Base-by-base conservation (phyloP, 2,113 vertebrate genomes). In the Gasterosteus aculeatus region DNA sequence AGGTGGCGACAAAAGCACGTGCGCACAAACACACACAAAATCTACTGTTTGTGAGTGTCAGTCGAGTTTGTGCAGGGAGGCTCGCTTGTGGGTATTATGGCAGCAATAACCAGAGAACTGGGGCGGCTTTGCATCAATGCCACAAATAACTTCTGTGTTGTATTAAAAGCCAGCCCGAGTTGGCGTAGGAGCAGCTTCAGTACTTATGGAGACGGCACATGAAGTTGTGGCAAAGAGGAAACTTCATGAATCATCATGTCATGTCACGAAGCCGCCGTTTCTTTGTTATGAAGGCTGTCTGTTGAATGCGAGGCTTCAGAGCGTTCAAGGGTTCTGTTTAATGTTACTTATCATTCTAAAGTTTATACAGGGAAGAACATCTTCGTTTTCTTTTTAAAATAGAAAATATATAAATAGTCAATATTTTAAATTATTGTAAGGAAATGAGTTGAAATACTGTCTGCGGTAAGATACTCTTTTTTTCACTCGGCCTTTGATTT, bases 21-120 rank as follows among this genome's bases (percentile, higher is more conserved):
- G 26, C 46, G 68, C 7, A 6, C 35, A 38, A 38, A 7, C 14
- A 35, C 46, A 46, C 31, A 51, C 68, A 35, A 33, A 75, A 78
- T 78, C 75, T 77, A 83, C 74, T 79, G 57, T 84, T 84, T 87
- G 79, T 70, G 79, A 83, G 83, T 78, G 75, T 77, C 86, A 87
- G 87, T 84, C 79, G 44, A 85, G 81, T 70, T 60, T 75, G 35
- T 7, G 39, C 8, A 8, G 16, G 7, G 29, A 61, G 11, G 12
- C 69, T 42, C 1, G 31, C 33, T 9, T 79, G 67, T 15, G 33
- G 39, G 12, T 77, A 63, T 83, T 83, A 72, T 84, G 79, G 86
- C 83, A 83, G 57, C 57, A 31, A 58, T 51, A 66, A 81, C 86
- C 85, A 63, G 67, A 70, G 67, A 82, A 47, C 67, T 88, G 82